Conservation (phyloP, 2,888 invertebrate species). For the Lasioglossum lativentre region DNA sequence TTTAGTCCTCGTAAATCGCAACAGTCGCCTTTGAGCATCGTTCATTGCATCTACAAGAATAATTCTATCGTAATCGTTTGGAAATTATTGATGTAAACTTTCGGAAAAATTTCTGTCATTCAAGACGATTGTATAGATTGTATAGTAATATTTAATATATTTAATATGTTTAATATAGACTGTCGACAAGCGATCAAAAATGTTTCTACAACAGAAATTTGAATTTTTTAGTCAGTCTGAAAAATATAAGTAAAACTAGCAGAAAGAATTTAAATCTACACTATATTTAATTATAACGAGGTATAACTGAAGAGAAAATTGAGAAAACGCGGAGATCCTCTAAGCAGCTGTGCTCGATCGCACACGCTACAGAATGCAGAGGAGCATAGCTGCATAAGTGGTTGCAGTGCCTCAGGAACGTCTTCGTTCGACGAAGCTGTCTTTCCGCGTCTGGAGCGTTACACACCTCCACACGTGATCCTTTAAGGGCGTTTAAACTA, state of each 20-base stretch:
- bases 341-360: neutral
- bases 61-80: neutral
- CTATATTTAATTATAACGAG: neutral
- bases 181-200: neutral
- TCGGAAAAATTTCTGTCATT: neutral
- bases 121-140: neutral
- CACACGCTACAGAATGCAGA: constrained; percentile 18
- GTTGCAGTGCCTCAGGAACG: constrained; percentile 27
- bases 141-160: too few species aligned
- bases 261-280: neutral
- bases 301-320: neutral
- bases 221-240: neutral
- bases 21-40: neutral
- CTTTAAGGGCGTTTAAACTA: constrained; percentile 7
- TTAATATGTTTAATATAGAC: too few species aligned
- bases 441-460: neutral
- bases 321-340: neutral
- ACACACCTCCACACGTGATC: neutral
- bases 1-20: neutral
- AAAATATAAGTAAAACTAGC: neutral
- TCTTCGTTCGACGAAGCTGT: neutral
- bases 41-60: neutral
- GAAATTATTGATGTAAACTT: neutral
- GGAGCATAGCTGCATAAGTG: constrained; percentile 13
- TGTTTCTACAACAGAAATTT: neutral